Percentiles rank a stretch among this genome's conserved stretches.
Evolutionary conservation across 2,888 invertebrate genomes (phyloP).

Genomic region (Trissolcus brochymenae): DNA sequence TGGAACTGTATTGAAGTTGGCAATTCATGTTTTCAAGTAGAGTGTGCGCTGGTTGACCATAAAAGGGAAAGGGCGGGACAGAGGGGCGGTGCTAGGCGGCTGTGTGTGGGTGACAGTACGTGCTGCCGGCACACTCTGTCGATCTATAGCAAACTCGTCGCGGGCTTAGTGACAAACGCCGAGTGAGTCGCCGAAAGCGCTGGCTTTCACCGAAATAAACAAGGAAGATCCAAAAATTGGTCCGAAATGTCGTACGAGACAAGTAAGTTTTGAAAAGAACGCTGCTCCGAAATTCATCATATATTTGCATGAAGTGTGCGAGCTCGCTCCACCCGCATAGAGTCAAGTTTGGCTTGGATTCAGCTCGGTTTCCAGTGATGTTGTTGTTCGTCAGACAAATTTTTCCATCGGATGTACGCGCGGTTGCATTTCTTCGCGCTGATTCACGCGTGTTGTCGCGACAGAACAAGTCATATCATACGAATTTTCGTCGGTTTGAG

Average conservation of each 20-base stretch:
- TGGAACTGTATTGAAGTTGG: no score
- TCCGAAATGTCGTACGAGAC: slow-evolving; percentile 71
- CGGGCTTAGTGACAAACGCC: slow-evolving; percentile 45
- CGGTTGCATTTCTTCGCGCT: slow-evolving; percentile 2
- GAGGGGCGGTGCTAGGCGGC: slow-evolving; percentile 59
- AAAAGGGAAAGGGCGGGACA: slow-evolving; percentile 73
- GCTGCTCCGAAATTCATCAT: not conserved
- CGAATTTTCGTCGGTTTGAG: slow-evolving; percentile 6
- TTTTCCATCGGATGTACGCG: not conserved
- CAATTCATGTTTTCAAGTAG: not conserved
- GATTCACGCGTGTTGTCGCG: slow-evolving; percentile 19
- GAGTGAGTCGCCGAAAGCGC: slow-evolving; percentile 30
- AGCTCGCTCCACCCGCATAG: not conserved
- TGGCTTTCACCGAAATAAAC: slow-evolving; percentile 30
- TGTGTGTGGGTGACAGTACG: slow-evolving; percentile 8
- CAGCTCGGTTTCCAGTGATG: not conserved
- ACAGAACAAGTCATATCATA: slow-evolving; percentile 22
- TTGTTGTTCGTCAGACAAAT: not conserved
- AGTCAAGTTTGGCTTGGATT: not conserved
- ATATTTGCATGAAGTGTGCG: not conserved
- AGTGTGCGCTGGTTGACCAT: slow-evolving; percentile 60
- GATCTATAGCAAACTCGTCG: slow-evolving; percentile 22
- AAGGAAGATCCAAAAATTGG: slow-evolving; percentile 55
- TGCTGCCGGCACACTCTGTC: slow-evolving; percentile 22
- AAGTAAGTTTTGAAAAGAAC: slow-evolving; percentile 63